These are phyloP conservation scores for Tricholaema leucomelas DNA, from an alignment of 2,113 vertebrate species.

Conservation along the genomic window DNA sequence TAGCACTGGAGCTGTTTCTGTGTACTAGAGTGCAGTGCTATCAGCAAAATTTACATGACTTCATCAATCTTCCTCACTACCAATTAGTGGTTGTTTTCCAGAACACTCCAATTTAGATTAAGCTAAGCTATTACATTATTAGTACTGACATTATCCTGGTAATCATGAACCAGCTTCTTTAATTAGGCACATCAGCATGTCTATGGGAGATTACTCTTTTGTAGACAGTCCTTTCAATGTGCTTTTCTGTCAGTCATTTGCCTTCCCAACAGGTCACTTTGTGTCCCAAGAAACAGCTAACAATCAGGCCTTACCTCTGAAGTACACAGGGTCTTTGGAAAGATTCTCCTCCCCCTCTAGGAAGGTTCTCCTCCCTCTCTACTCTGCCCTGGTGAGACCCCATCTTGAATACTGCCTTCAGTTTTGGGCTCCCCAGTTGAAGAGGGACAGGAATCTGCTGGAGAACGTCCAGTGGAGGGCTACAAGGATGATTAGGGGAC, in stretches of 20 bases:
- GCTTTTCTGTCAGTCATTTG: not conserved
- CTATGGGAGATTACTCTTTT: not conserved
- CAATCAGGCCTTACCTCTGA: not conserved
- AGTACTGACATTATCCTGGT: slow-evolving; percentile 18
- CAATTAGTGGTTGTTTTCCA: slow-evolving; percentile 38
- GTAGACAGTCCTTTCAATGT: not conserved
- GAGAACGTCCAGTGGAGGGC: too few relatives aligned
- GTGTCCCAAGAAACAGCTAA: not conserved
- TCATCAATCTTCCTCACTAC: slow-evolving; percentile 7
- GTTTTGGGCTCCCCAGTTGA: too few relatives aligned
- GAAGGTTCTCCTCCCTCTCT: too few relatives aligned
- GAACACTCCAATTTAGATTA: slow-evolving; percentile 22
- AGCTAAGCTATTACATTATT: not conserved
- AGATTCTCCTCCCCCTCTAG: too few relatives aligned
- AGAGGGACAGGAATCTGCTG: too few relatives aligned
- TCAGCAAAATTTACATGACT: slow-evolving; percentile 2
- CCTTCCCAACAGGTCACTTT: not conserved
- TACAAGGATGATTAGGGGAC: too few relatives aligned
- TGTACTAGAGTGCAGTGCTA: not conserved
- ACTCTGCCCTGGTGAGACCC: too few relatives aligned
- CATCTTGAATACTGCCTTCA: too few relatives aligned
- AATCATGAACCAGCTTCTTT: not conserved
- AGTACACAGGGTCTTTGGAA: not conserved
- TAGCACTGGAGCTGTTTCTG: not conserved
- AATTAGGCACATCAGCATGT: not conserved